phyloP scores from a whole-genome alignment of 2,888 invertebrate genomes.

The Epirrhoe tristata region DNA sequence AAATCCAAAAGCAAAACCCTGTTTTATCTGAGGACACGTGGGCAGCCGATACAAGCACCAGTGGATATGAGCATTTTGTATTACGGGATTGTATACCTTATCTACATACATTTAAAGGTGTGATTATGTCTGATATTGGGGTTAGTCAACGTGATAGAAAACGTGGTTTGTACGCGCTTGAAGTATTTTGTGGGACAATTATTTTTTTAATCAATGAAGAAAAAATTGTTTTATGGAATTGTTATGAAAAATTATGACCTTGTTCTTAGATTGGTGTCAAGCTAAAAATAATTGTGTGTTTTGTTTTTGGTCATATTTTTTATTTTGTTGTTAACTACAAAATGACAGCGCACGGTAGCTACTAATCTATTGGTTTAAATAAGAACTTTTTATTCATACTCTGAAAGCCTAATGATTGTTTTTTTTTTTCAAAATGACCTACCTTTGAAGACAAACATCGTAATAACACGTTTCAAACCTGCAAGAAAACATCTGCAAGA shows the following conservation, averaged over 20 bases:
- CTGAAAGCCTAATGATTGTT: too few relatives aligned
- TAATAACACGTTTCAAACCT: too few relatives aligned
- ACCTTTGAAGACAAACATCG: too few relatives aligned
- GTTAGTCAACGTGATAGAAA: constrained; percentile 20
- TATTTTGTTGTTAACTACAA: too few relatives aligned
- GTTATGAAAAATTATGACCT: not conserved
- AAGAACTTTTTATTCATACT: too few relatives aligned
- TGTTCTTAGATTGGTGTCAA: not conserved
- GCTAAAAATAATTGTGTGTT: too few relatives aligned
- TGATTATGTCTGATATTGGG: not conserved
- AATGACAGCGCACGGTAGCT: too few relatives aligned
- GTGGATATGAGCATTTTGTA: constrained; percentile 9
- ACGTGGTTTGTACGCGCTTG: constrained; percentile 10
- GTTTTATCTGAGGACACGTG: constrained; percentile 24
- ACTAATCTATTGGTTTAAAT: too few relatives aligned
- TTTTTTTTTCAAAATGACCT: too few relatives aligned
- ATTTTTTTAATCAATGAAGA: constrained; percentile 13
- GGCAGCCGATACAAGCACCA: constrained; percentile 21
- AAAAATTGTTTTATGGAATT: not conserved
- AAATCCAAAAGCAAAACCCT: constrained; percentile 5
- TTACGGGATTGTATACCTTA: constrained; percentile 3
- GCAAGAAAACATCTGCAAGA: too few relatives aligned
- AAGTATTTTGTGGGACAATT: constrained; percentile 16
- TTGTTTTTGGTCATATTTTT: too few relatives aligned
- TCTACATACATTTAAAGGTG: not conserved